Evolutionary conservation across 2,888 invertebrate genomes (phyloP).

Genomic region (Gastracanthus pulcherrimus): DNA sequence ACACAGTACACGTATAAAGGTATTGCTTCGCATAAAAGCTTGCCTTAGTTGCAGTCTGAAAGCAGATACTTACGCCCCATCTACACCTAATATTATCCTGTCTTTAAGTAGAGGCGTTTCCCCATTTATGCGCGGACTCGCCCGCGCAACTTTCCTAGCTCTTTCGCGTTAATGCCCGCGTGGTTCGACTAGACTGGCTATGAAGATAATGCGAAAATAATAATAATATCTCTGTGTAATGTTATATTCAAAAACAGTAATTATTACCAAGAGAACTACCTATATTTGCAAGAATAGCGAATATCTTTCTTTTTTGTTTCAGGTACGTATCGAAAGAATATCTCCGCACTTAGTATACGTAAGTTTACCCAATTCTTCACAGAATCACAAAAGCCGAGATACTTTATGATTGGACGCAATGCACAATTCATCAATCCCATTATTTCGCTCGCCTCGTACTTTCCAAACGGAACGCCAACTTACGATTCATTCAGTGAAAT

Average conservation of each 20-base stretch:
- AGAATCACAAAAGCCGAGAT: background rate
- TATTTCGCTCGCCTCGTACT: background rate
- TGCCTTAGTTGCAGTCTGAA: background rate
- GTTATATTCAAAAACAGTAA: no score
- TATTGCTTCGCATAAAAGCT: background rate
- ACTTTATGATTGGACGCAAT: background rate
- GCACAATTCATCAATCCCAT: background rate
- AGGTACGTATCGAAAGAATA: constrained; percentile 20
- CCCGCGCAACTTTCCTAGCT: background rate
- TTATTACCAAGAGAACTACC: no score
- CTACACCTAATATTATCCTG: constrained; percentile 7
- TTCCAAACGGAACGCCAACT: background rate
- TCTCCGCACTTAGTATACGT: background rate
- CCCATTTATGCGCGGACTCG: background rate
- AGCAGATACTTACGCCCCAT: constrained; percentile 1
- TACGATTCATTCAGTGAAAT: background rate
- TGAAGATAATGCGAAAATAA: background rate
- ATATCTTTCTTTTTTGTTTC: constrained; percentile 10
- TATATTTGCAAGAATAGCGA: background rate
- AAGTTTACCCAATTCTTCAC: background rate
- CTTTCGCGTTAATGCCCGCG: background rate
- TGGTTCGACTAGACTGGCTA: no score
- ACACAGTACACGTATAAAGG: background rate
- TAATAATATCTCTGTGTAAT: background rate
- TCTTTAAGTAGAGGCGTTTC: constrained; percentile 9